Evolutionary conservation across 2,888 invertebrate genomes (phyloP).

Genomic region (Criorhina ranunculi): DNA sequence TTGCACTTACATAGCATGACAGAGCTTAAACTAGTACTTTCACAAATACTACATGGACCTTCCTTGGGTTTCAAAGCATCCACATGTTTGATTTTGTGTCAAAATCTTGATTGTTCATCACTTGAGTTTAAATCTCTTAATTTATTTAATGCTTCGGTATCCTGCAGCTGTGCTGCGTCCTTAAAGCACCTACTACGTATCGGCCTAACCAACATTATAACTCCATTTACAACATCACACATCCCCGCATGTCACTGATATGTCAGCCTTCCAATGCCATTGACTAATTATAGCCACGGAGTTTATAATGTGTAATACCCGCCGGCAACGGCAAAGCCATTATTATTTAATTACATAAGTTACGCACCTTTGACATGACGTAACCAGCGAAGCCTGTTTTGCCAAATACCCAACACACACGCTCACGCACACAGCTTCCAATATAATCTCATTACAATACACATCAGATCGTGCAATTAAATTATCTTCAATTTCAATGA

Average conservation of each 20-base stretch:
- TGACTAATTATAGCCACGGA: conserved; percentile 39
- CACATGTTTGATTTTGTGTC: too few relatives aligned
- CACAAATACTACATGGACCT: too few relatives aligned
- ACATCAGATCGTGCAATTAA: conserved; percentile 65
- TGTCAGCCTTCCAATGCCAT: conserved; percentile 9
- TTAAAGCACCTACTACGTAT: too few relatives aligned
- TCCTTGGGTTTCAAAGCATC: too few relatives aligned
- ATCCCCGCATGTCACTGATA: neutral
- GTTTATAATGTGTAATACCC: conserved; percentile 57
- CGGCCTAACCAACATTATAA: neutral
- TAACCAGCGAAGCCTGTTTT: conserved; percentile 2
- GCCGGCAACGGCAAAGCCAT: conserved; percentile 48
- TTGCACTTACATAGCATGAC: too few relatives aligned
- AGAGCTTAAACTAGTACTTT: too few relatives aligned
- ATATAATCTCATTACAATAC: conserved; percentile 70
- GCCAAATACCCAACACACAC: neutral
- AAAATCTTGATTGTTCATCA: too few relatives aligned
- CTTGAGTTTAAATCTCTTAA: too few relatives aligned
- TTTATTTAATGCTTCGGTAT: too few relatives aligned
- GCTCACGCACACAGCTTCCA: conserved; percentile 15
- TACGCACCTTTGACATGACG: conserved; percentile 55
- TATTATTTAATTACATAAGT: conserved; percentile 66
- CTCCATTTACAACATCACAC: neutral
- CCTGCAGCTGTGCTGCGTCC: too few relatives aligned
- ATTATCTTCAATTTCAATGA: conserved; percentile 59